Conservation (phyloP, 2,888 invertebrate species). For the Platycnemis pennipes region DNA sequence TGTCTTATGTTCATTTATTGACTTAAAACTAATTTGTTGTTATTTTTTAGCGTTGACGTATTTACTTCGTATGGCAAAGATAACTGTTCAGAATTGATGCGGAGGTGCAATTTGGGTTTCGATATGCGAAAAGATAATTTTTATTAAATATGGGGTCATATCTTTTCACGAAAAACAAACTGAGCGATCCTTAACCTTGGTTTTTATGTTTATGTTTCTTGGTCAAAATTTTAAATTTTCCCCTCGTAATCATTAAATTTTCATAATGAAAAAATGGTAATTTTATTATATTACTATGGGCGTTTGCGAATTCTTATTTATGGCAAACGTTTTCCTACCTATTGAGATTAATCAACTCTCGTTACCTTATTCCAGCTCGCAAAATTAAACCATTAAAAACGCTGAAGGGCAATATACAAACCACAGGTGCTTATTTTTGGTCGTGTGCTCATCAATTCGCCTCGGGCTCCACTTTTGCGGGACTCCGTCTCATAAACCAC, state of each 20-base stretch:
- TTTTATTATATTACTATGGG: not conserved
- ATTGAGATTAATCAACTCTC: not conserved
- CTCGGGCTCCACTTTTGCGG: not conserved
- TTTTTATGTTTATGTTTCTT: not conserved
- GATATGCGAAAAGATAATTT: too few relatives aligned
- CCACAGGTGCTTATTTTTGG: not conserved
- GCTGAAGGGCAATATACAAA: not conserved
- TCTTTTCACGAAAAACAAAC: too few relatives aligned
- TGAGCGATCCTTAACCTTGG: too few relatives aligned
- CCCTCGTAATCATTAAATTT: not conserved
- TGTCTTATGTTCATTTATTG: too few relatives aligned
- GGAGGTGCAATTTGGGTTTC: too few relatives aligned
- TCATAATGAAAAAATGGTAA: not conserved
- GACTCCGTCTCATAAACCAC: not conserved
- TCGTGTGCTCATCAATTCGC: not conserved
- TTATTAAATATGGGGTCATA: too few relatives aligned
- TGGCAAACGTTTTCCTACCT: not conserved
- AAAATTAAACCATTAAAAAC: conserved; percentile 21
- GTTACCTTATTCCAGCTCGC: not conserved
- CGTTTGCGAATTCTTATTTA: not conserved
- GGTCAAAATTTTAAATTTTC: not conserved
- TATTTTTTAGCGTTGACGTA: too few relatives aligned
- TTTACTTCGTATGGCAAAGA: too few relatives aligned
- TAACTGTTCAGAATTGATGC: too few relatives aligned
- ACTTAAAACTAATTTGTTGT: too few relatives aligned